A percentile compares a stretch with the other conserved stretches of the same genome.
phyloP scores from a whole-genome alignment of 2,888 invertebrate genomes.

The Chirona hameri region DNA sequence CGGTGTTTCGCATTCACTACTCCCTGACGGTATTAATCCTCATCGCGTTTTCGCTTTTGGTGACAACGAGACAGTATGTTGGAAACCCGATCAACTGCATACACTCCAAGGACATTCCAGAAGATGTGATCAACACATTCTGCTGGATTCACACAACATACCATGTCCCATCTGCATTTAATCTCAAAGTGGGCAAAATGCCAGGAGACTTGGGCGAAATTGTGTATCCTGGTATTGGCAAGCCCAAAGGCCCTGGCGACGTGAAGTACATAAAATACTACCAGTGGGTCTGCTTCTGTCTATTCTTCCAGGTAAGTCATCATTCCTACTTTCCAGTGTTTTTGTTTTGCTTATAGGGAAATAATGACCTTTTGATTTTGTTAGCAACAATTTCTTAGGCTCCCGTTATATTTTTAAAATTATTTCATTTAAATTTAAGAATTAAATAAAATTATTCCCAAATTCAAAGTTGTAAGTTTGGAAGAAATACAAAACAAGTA shows the following conservation, averaged over 20 bases:
- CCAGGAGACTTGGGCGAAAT: slow-evolving; percentile 61
- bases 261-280: slow-evolving; percentile 62
- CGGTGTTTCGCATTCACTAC: slow-evolving; percentile 84
- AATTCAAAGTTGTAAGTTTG: no score
- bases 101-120: slow-evolving; percentile 82
- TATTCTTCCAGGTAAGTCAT: slow-evolving; percentile 79
- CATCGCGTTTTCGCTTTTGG: slow-evolving; percentile 83
- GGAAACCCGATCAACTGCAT: slow-evolving; percentile 93
- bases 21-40: slow-evolving; percentile 84
- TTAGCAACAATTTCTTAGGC: no score
- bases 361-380: no score
- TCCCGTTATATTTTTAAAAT: no score
- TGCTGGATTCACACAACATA: slow-evolving; percentile 96
- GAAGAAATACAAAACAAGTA: no score
- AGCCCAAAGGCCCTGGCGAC: slow-evolving; percentile 47
- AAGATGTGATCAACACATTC: slow-evolving; percentile 85
- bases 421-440: no score
- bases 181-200: slow-evolving; percentile 55
- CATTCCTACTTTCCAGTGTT: no score
- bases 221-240: slow-evolving; percentile 75
- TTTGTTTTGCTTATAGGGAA: no score
- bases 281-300: slow-evolving; percentile 96
- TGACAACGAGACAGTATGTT: slow-evolving; percentile 87
- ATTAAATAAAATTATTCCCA: no score
- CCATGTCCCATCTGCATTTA: slow-evolving; percentile 76